These are phyloP conservation scores for Octopus sinensis DNA, from an alignment of 1,140 invertebrate species.

Conservation along the genomic window DNA sequence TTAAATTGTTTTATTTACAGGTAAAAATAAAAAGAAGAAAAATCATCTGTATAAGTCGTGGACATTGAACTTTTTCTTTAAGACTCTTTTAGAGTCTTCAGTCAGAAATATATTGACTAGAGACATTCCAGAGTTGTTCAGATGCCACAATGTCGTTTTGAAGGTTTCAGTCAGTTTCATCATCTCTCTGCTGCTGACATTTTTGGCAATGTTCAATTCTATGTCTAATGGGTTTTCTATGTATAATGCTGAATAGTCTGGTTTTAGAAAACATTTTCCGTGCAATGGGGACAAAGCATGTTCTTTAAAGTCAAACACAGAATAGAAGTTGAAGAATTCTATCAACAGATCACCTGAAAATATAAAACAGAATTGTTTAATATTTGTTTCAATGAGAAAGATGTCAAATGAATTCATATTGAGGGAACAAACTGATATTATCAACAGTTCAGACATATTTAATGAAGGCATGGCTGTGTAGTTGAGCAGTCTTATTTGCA, in stretches of 20 bases:
- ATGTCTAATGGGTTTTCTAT: neutral
- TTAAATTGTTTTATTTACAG: no score
- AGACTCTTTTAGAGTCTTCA: neutral
- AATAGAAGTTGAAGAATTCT: slow-evolving; percentile 8
- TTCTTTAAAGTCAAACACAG: neutral
- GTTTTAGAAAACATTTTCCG: neutral
- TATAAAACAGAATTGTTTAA: neutral
- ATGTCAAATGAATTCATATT: no score
- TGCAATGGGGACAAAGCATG: neutral
- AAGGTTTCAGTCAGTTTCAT: neutral
- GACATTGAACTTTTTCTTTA: neutral
- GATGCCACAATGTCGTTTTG: neutral
- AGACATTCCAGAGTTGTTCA: neutral
- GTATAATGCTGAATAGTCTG: neutral
- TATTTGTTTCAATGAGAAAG: no score
- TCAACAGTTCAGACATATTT: no score
- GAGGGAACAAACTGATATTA: no score
- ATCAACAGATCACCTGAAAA: slow-evolving; percentile 5
- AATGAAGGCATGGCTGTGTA: no score
- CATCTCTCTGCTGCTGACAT: neutral
- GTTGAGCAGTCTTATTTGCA: no score
- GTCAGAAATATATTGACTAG: neutral
- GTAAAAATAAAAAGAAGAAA: no score
- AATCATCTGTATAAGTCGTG: neutral
- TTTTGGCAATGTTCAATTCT: neutral